Evolutionary conservation across 2,888 invertebrate species (phyloP), one percentile per base, ranked within the genome.

Genomic region (Augiades crinisus): DNA sequence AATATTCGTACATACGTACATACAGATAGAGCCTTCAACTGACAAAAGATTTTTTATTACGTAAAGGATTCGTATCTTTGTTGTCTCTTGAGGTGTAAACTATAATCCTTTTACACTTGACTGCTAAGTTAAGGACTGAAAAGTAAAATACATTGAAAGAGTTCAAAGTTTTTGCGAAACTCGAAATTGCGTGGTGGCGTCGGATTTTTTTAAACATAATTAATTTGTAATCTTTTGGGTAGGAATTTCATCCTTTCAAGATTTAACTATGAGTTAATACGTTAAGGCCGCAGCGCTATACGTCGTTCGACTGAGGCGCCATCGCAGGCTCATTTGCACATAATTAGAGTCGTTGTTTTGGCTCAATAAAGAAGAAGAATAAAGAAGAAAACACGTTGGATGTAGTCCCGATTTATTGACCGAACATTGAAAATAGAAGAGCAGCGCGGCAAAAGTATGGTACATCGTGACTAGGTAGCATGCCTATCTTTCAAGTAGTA

Each of bases 81-180:
- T 55, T 53, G 57, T 50, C 62, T 60, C 53, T 60, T 70, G 71
- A 70, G 62, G 76, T 73, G 79, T 75, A 73, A 76, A 72, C 59
- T 75, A 68, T 74, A 77, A 82, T 80, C 80, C 77, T 70, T 68
- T 78, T 47, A 27, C 33, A 37, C 46, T 47, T 37, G 46, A 46
- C 46, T 46, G 47, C 12, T 5, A 7, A 24, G 21, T 45, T 33
- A 17, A 30, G 12, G 24, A 10, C 1, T 17, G 8, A 5, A 16
- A 44, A 30, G n/a, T 30, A 30, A 30, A n/a, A n/a, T n/a, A n/a
- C n/a, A n/a, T 30, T 37, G 37, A 37, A 46, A 38, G 19, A 33
- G 6, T 13, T 37, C 30, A 30, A 6, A 30, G 19, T 44, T 16
- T 17, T 59, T 56, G 13, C 45, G 21, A 31, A 53, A 45, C 34